Evolutionary conservation across 2,888 invertebrate species (phyloP).

Genomic region (Lagria hirta): DNA sequence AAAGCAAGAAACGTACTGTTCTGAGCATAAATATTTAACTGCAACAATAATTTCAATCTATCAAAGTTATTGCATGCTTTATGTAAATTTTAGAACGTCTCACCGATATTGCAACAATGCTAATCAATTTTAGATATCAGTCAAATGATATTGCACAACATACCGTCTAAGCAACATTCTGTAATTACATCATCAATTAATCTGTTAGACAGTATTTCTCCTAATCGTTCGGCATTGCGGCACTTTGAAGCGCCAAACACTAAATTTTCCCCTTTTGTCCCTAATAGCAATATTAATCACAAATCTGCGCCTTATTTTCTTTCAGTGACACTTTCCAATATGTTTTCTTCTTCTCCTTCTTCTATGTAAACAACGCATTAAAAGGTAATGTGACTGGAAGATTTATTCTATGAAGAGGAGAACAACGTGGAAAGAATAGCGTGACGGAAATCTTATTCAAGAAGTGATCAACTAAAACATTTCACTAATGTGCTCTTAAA

Average conservation of each 20-base stretch:
- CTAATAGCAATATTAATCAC: slow-evolving; percentile 11
- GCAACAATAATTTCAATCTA: too few species aligned
- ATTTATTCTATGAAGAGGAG: slow-evolving; percentile 14
- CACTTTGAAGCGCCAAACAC: too few species aligned
- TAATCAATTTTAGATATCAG: too few species aligned
- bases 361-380: slow-evolving; percentile 15
- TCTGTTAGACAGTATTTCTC: slow-evolving; percentile 7
- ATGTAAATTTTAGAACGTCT: too few species aligned
- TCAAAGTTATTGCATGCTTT: too few species aligned
- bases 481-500: slow-evolving; percentile 36
- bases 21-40: too few species aligned
- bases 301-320: slow-evolving; percentile 2
- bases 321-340: slow-evolving; percentile 1
- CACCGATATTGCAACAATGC: too few species aligned
- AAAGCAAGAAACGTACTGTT: too few species aligned
- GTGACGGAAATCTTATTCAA: slow-evolving; percentile 30
- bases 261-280: too few species aligned
- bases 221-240: too few species aligned
- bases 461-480: slow-evolving; percentile 37
- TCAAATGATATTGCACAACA: slow-evolving; percentile 9
- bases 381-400: slow-evolving; percentile 12
- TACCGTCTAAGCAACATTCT: slow-evolving; percentile 4
- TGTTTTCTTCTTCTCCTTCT: slow-evolving; percentile 15
- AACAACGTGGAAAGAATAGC: slow-evolving; percentile 18
- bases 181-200: slow-evolving; percentile 16